Evolutionary conservation across 2,888 invertebrate species (phyloP).

Genomic region (Cartodere bifasciata): DNA sequence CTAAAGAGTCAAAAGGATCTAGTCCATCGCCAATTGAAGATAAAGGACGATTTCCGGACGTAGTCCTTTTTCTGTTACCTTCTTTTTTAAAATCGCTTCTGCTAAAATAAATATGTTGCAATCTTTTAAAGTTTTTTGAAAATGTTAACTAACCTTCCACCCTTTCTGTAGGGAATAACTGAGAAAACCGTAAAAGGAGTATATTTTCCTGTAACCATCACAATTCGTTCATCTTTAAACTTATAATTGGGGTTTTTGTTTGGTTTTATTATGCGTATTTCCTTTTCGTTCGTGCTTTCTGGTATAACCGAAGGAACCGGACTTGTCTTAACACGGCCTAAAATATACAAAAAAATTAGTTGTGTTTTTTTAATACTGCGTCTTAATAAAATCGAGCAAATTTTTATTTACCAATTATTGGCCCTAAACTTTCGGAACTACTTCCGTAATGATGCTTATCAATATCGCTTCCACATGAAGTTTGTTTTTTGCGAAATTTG

Average conservation of each 20-base stretch:
- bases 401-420: conserved; percentile 12
- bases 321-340: conserved; percentile 24
- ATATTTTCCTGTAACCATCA: conserved; percentile 64
- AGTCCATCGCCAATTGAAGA: conserved; percentile 72
- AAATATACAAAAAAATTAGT: conserved; percentile 7
- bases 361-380: neutral
- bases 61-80: conserved; percentile 58
- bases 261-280: conserved; percentile 46
- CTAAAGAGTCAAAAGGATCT: conserved; percentile 77
- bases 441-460: conserved; percentile 53
- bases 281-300: conserved; percentile 38
- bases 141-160: conserved; percentile 18
- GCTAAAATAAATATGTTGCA: conserved; percentile 1
- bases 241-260: conserved; percentile 52
- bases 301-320: conserved; percentile 38
- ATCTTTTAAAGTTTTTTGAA: neutral
- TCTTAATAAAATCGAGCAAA: too few relatives aligned
- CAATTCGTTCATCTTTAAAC: conserved; percentile 68
- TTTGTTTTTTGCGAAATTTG: conserved; percentile 29
- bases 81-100: conserved; percentile 9
- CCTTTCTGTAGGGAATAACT: conserved; percentile 63
- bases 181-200: conserved; percentile 81
- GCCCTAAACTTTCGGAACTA: conserved; percentile 63
- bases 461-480: conserved; percentile 39
- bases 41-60: conserved; percentile 69